Conservation (phyloP, 1,140 invertebrate genomes). For the Drosophila pruinosa region DNA sequence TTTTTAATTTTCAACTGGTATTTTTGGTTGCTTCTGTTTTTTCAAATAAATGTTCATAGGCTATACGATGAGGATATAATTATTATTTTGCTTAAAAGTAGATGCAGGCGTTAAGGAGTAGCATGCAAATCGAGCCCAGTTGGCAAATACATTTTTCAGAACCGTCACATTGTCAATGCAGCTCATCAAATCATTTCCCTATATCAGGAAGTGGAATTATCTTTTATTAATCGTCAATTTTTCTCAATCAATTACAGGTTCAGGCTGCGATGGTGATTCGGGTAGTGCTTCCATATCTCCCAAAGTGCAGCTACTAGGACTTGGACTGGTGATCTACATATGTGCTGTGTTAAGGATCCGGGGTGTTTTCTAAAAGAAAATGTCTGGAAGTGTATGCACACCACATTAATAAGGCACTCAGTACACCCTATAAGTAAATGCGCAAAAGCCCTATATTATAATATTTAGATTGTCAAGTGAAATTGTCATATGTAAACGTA, state of each 20-base stretch:
- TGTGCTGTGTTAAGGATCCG: slow-evolving; percentile 46
- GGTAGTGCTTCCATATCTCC: slow-evolving; percentile 69
- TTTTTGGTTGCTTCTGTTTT: slow-evolving; percentile 32
- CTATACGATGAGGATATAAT: background rate
- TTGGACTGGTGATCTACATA: slow-evolving; percentile 54
- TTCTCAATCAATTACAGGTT: slow-evolving; percentile 35
- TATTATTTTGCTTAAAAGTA: slow-evolving; percentile 21
- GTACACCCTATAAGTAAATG: slow-evolving; percentile 15
- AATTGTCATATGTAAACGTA: slow-evolving; percentile 47
- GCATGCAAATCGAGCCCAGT: background rate
- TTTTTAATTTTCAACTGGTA: slow-evolving; percentile 7
- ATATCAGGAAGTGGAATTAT: background rate
- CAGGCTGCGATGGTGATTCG: slow-evolving; percentile 50
- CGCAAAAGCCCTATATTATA: slow-evolving; percentile 51
- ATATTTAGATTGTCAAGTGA: slow-evolving; percentile 37
- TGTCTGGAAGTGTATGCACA: slow-evolving; percentile 32
- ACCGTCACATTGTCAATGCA: slow-evolving; percentile 27
- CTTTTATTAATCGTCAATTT: slow-evolving; percentile 4
- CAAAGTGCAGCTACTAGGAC: slow-evolving; percentile 42
- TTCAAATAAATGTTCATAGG: background rate
- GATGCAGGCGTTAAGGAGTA: slow-evolving; percentile 10
- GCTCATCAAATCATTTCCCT: slow-evolving; percentile 22
- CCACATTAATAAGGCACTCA: slow-evolving; percentile 18
- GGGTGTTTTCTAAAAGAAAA: slow-evolving; percentile 75
- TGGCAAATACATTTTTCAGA: slow-evolving; percentile 6